These are phyloP conservation scores for Strongylocentrotus purpuratus DNA, from an alignment of 35 echinoderm and acorn worm genomes.

Conservation along the genomic window DNA sequence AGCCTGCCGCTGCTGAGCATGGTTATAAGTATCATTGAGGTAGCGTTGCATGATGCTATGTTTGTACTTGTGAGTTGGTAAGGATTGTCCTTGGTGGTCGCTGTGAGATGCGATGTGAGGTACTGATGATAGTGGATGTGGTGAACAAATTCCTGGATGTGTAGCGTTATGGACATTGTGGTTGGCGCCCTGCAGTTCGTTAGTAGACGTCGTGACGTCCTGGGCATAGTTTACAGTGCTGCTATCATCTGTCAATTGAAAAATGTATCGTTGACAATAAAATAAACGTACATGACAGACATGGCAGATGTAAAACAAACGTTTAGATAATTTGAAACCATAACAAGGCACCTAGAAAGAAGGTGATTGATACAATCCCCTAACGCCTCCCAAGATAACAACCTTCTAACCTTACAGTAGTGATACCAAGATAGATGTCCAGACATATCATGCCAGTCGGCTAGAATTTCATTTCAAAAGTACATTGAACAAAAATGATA, in stretches of 20 bases:
- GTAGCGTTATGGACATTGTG: background rate
- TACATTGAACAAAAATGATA: too few species aligned
- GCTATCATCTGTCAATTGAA: background rate
- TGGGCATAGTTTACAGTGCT: background rate
- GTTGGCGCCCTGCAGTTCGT: background rate
- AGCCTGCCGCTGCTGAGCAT: conserved; percentile 20
- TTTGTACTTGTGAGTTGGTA: conserved; percentile 72
- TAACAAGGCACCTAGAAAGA: too few species aligned
- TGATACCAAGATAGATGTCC: too few species aligned
- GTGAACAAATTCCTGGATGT: background rate
- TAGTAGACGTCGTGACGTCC: background rate
- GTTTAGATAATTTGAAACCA: too few species aligned
- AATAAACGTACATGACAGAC: too few species aligned
- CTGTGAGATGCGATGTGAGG: background rate
- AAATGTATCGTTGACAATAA: too few species aligned
- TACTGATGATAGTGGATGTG: background rate
- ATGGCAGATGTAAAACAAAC: too few species aligned
- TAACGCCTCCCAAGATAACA: too few species aligned
- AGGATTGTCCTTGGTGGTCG: background rate
- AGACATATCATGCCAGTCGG: too few species aligned
- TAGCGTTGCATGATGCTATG: conserved; percentile 82
- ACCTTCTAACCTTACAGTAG: too few species aligned
- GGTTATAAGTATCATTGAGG: conserved; percentile 78
- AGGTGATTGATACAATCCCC: too few species aligned
- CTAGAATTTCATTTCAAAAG: too few species aligned